A percentile compares a stretch with the other conserved stretches of the same genome.
Evolutionary conservation across 2,888 invertebrate species (phyloP).

Genomic region (Herminia tarsipennalis): DNA sequence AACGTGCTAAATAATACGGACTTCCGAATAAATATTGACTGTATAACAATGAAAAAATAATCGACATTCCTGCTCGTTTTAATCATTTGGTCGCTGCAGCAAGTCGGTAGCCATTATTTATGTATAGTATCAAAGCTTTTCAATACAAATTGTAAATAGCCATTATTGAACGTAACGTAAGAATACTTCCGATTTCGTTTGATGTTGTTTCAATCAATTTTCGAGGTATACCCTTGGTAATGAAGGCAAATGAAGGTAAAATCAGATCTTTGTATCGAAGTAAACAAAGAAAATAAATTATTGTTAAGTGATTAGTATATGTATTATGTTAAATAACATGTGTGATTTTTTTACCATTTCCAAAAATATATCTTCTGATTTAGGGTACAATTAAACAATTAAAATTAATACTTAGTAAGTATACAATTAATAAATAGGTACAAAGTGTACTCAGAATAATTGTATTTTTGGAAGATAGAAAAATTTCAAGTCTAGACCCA

Average conservation of each 20-base stretch:
- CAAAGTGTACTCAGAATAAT: no score
- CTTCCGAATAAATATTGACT: conserved; percentile 35
- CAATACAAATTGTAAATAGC: conserved; percentile 5
- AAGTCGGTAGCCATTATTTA: conserved; percentile 1
- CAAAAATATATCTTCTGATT: no score
- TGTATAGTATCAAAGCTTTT: conserved; percentile 4
- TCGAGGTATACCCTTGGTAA: conserved; percentile 1
- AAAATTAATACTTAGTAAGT: no score
- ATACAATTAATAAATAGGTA: no score
- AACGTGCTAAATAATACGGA: conserved; percentile 24
- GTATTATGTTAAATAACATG: no score
- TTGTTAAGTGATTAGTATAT: no score
- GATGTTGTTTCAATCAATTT: conserved; percentile 10
- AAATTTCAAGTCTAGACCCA: no score
- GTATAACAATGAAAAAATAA: conserved; percentile 10
- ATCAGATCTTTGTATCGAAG: background rate
- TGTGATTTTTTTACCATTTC: no score
- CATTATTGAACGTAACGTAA: background rate
- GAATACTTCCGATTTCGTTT: conserved; percentile 4
- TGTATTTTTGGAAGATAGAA: no score
- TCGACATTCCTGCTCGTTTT: conserved; percentile 2
- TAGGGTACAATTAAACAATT: no score
- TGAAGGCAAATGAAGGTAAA: background rate
- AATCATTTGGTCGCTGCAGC: background rate
- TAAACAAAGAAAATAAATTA: no score